Conservation (phyloP, 1,140 invertebrate genomes). For the Geopemphigus sp. region DNA sequence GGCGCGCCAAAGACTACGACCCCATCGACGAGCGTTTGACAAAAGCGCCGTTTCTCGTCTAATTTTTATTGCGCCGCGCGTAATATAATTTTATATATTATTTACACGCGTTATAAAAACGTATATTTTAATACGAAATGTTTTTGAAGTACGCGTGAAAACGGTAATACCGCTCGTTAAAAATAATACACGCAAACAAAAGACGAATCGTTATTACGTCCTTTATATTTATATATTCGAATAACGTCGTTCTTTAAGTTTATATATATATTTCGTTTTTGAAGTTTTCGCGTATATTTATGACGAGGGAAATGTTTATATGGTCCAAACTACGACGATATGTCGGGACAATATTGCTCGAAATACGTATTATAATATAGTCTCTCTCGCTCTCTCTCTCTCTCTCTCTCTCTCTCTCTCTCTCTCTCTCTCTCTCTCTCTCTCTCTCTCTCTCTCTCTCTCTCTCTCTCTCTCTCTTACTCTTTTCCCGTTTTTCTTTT, state of each 20-base stretch:
- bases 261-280: background rate
- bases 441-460: background rate
- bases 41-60: background rate
- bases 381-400: too few species aligned
- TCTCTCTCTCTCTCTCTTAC: background rate
- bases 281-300: background rate
- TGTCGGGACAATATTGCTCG: background rate
- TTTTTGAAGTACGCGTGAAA: background rate
- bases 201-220: background rate
- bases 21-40: constrained; percentile 2
- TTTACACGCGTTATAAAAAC: background rate
- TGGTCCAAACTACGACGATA: background rate
- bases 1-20: too few species aligned
- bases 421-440: background rate
- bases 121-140: background rate
- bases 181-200: background rate
- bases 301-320: background rate
- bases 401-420: too few species aligned
- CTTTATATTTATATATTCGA: background rate
- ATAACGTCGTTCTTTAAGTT: background rate
- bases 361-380: constrained; percentile 3
- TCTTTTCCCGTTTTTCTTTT: background rate
- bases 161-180: background rate
- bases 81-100: background rate
- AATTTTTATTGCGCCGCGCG: background rate